Base-by-base conservation (phyloP, 2,888 invertebrate genomes). In the Drosophila bunnanda region DNA sequence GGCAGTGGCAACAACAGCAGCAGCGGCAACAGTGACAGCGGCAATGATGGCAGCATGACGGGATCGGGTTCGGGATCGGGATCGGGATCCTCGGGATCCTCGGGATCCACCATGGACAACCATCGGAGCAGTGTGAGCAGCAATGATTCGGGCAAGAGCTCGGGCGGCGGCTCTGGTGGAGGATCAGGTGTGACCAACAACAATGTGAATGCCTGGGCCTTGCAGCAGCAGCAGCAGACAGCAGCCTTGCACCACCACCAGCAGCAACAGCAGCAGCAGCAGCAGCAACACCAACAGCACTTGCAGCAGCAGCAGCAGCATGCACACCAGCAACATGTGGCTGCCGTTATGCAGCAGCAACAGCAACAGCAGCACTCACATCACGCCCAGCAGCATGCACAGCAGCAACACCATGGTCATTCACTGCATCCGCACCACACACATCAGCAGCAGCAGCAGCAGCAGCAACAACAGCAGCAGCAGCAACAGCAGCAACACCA, bases 241-340 rank as follows among this genome's bases (percentile, higher is more conserved):
- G 67, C 78, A 2, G 64, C 75, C 6, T 52, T 80, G 32, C 77
- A 78, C 17, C 82, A 80, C 12, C 77, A 79, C 10, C 76, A 77
- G 13, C 72, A 71, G 55, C 78, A 79, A 58, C 74, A 78, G 67
- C 50, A 84, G 72, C 78, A 82, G 72, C 78, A 85, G 1, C 50
- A 84, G 74, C 77, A 78, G 30, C 78, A 82, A 7, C 79, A 82
- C 8, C 85, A 89, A 10, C 90, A 91, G 15, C 89, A 89, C 13
- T 75, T 82, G 25, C 90, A 90, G 7, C 87, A 90, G 9, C 90
- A 90, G 28, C 88, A 89, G 46, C 82, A 76, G 48, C 89, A 90
- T 7, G 84, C 84, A 25, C 90, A 90, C 6, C 87, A 90, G 15
- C 90, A 90, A 36, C 88, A 89, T 43, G 64, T 79, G 60, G 43